These are phyloP conservation scores for Platycnemis pennipes DNA, from an alignment of 2,888 invertebrate species.

Conservation along the genomic window DNA sequence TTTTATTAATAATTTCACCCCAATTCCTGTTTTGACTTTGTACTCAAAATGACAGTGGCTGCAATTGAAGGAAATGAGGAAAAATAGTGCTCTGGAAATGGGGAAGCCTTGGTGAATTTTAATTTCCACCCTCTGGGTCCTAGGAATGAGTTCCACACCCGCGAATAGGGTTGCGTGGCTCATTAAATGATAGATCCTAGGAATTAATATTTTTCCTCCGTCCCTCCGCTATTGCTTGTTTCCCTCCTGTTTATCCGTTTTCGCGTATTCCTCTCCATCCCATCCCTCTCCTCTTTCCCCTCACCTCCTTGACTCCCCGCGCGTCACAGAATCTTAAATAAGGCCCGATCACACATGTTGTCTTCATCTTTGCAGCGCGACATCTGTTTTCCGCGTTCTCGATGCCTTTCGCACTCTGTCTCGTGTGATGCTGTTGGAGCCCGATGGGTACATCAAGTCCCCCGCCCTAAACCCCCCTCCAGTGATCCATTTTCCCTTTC, in stretches of 20 bases:
- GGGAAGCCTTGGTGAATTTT: neutral
- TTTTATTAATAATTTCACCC: no score
- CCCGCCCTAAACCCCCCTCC: neutral
- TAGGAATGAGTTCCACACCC: neutral
- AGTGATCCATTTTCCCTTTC: neutral
- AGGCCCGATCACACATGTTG: neutral
- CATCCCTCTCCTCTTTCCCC: neutral
- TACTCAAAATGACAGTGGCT: no score
- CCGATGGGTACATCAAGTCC: neutral
- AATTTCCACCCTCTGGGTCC: neutral
- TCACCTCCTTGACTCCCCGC: neutral
- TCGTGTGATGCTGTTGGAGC: no score
- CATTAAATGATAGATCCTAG: neutral
- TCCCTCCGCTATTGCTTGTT: neutral
- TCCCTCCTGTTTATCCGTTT: neutral
- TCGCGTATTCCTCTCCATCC: neutral
- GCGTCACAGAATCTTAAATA: neutral
- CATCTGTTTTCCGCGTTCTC: neutral
- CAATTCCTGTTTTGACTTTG: no score
- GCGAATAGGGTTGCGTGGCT: conserved; percentile 19
- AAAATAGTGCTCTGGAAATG: neutral
- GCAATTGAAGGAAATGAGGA: no score
- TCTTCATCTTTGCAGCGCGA: neutral
- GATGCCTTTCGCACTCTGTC: neutral
- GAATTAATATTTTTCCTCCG: neutral